These are phyloP conservation scores for Thamnophis elegans DNA, from an alignment of 2,797 vertebrate genomes.

Conservation along the genomic window DNA sequence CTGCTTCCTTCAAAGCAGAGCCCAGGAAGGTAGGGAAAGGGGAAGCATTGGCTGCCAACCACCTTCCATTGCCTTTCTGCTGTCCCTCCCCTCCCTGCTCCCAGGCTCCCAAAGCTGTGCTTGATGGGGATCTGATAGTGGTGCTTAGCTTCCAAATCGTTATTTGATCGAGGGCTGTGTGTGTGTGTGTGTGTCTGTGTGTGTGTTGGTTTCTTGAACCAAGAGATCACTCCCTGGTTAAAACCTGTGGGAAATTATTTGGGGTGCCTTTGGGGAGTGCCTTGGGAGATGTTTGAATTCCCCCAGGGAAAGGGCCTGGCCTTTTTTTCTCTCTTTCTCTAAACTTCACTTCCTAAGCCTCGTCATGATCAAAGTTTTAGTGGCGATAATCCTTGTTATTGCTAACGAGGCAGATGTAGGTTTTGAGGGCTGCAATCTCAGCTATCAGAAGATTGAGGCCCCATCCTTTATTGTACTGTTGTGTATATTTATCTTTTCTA, in stretches of 20 bases:
- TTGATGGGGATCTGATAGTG: background rate
- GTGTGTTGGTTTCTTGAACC: background rate
- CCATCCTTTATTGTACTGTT: fast-evolving
- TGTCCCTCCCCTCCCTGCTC: too few relatives aligned
- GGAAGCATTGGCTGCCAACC: background rate
- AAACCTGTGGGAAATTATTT: background rate
- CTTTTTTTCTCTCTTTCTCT: background rate
- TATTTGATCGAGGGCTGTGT: background rate
- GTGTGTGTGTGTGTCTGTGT: background rate
- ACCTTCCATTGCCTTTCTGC: background rate
- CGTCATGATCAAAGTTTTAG: background rate
- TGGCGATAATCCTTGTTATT: background rate
- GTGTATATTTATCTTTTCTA: background rate
- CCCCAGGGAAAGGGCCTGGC: background rate
- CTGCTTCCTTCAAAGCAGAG: background rate
- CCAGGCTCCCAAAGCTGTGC: background rate
- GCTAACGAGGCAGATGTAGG: background rate
- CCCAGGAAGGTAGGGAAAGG: background rate
- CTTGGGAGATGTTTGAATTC: background rate
- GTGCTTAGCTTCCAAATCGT: background rate
- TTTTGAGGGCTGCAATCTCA: background rate
- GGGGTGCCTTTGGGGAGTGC: background rate
- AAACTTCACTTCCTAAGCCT: background rate
- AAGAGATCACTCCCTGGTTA: background rate
- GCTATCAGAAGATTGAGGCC: background rate